These are phyloP conservation scores for Aleiodes sp. DNA, from an alignment of 1,140 invertebrate genomes.

Conservation along the genomic window DNA sequence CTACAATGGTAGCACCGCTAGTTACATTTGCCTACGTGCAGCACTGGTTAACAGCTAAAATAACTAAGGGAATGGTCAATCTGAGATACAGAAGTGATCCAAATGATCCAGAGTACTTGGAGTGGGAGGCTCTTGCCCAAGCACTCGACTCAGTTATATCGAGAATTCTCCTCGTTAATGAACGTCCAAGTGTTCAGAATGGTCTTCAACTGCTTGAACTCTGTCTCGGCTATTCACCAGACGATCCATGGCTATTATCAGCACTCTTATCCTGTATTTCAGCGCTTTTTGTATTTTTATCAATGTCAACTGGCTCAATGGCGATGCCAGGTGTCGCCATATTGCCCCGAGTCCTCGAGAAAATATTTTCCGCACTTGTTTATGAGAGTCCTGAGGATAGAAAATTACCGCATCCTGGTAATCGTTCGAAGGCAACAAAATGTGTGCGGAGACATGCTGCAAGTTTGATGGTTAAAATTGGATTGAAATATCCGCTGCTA, in stretches of 20 bases:
- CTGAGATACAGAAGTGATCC: constrained; percentile 58
- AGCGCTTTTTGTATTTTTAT: constrained; percentile 88
- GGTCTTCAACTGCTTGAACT: constrained; percentile 79
- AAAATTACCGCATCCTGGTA: constrained; percentile 53
- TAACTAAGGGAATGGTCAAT: constrained; percentile 66
- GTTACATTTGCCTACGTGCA: constrained; percentile 84
- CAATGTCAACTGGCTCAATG: constrained; percentile 83
- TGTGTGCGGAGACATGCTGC: constrained; percentile 89
- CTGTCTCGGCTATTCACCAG: constrained; percentile 79
- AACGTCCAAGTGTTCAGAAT: constrained; percentile 73
- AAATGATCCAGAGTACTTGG: constrained; percentile 75
- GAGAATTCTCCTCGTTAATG: constrained; percentile 73
- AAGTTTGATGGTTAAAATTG: constrained; percentile 88
- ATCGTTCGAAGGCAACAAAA: constrained; percentile 77
- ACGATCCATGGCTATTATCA: constrained; percentile 81
- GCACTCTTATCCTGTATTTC: constrained; percentile 88
- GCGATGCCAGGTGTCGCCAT: constrained; percentile 76
- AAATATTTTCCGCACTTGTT: constrained; percentile 85
- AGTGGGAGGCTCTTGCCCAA: constrained; percentile 86
- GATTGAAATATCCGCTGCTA: constrained; percentile 83
- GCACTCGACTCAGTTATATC: constrained; percentile 83
- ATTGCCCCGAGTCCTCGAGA: constrained; percentile 82
- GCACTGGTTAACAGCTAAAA: constrained; percentile 79
- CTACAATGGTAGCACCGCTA: constrained; percentile 82
- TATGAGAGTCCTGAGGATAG: constrained; percentile 73